phyloP scores from a whole-genome alignment of 2,113 vertebrate genomes.

The Leucoraja erinaceus region DNA sequence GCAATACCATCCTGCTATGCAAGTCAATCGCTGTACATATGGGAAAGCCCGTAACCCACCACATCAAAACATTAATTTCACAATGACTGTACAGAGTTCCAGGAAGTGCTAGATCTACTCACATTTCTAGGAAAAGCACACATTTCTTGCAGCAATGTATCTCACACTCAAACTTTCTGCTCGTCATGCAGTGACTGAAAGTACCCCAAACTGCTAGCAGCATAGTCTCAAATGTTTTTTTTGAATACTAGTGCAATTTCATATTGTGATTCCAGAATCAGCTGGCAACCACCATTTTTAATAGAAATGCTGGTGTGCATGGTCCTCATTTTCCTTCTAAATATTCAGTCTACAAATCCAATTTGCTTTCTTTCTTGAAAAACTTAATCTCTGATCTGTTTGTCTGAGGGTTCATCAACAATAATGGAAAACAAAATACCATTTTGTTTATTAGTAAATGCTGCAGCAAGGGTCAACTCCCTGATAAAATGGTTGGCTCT shows the following conservation, averaged over 20 bases:
- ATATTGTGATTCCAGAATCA: conserved; percentile 10
- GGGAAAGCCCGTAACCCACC: conserved; percentile 30
- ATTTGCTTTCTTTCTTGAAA: not conserved
- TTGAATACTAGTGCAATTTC: conserved; percentile 35
- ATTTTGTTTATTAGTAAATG: conserved; percentile 11
- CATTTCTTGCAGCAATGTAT: not conserved
- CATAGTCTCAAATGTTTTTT: conserved; percentile 16
- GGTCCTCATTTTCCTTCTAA: not conserved
- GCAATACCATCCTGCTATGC: conserved; percentile 23
- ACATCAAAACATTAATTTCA: conserved; percentile 36
- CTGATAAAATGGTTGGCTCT: not conserved
- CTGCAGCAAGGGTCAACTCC: conserved; percentile 19
- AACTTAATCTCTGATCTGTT: not conserved
- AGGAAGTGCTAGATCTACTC: conserved; percentile 25
- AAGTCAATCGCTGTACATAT: conserved; percentile 27
- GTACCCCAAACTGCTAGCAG: conserved; percentile 33
- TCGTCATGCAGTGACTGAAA: conserved; percentile 31
- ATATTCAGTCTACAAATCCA: not conserved
- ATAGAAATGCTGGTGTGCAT: conserved; percentile 12
- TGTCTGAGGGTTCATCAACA: not conserved
- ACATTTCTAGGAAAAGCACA: conserved; percentile 36
- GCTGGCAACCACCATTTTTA: not conserved
- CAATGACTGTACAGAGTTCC: conserved; percentile 38
- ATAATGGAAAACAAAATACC: not conserved
- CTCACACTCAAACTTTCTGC: not conserved